phyloP scores from a whole-genome alignment of 1,140 invertebrate genomes.

The Drosophila prosaltans region DNA sequence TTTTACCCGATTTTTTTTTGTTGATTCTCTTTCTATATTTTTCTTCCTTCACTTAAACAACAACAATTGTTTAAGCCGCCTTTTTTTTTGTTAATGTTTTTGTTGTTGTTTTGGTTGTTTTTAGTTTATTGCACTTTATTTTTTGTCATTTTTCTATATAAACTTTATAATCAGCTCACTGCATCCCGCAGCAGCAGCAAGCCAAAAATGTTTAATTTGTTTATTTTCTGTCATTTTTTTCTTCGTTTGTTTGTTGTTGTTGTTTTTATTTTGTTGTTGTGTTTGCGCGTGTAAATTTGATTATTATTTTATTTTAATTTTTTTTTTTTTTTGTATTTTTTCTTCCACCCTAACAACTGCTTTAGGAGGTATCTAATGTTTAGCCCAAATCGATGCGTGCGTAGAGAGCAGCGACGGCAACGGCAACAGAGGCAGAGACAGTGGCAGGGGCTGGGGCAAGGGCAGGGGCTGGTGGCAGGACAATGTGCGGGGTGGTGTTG shows the following conservation, averaged over 20 bases:
- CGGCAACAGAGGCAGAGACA: conserved; percentile 34
- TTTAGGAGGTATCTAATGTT: conserved; percentile 82
- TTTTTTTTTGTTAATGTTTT: conserved; percentile 47
- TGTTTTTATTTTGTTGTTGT: neutral
- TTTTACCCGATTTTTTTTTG: conserved; percentile 23
- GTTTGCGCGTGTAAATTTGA: conserved; percentile 3
- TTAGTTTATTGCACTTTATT: conserved; percentile 56
- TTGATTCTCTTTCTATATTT: conserved; percentile 30
- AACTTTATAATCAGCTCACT: conserved; percentile 74
- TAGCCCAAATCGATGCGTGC: conserved; percentile 82
- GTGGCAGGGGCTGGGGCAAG: conserved; percentile 24
- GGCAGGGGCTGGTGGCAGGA: conserved; percentile 39
- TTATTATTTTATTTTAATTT: conserved; percentile 16
- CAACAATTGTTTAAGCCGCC: neutral
- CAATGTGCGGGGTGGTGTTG: conserved; percentile 30
- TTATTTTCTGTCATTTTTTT: conserved; percentile 7
- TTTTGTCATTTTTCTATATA: conserved; percentile 40
- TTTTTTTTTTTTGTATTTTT: conserved; percentile 54
- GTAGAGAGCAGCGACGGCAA: conserved; percentile 50
- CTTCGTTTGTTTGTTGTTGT: conserved; percentile 5
- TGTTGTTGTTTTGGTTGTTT: conserved; percentile 26
- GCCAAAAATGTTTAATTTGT: conserved; percentile 9
- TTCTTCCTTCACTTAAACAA: conserved; percentile 20
- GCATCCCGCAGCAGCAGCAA: conserved; percentile 5
- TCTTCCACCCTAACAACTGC: conserved; percentile 80